Base-by-base conservation (phyloP, 2,888 invertebrate species). In the Adela reaumurella region DNA sequence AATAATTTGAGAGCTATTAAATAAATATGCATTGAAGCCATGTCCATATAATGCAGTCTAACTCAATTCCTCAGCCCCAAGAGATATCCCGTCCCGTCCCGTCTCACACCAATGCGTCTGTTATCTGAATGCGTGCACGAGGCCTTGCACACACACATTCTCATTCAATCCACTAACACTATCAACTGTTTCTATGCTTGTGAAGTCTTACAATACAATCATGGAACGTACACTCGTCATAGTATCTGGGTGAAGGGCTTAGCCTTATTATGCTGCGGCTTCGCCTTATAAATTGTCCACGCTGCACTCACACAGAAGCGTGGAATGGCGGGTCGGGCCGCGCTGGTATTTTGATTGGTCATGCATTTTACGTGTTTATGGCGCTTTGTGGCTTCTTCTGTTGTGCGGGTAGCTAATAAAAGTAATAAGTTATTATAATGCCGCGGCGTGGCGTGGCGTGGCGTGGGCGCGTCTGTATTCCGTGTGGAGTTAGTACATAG, bases 271-370 rank as follows among this genome's bases (percentile, higher is more conserved):
- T n/a, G n/a, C n/a, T n/a, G n/a, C n/a, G n/a, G 24, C 24, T 24
- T 8, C 5, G 8, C 24, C 4, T 24, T 24, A 24, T 24, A 6
- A 24, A 8, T 6, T 24, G 4, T 24, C 8, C 5, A 24, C 8
- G 20, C 19, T n/a, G 41, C 43, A 47, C 45, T 19, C 46, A 17
- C 29, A 49, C 20, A 5, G 17, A 49, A 18, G 20, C 46, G 17
- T 46, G 24, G 35, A 35, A 14, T 35, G 14, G 10, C 2, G 1
- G 52, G 70, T 72, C 67, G 68, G 52, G 74, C 72, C 68, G 61
- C 61, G 67, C 74, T 77, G 77, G 77, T 78, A 78, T 78, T 78
- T 78, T 78, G 77, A 78, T 78, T 78, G 77, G 77, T 77, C 77
- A 78, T 78, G 77, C 77, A 77, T 77, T 77, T 77, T 73, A 74